phyloP scores from a whole-genome alignment of 2,797 vertebrate genomes.

The Argya squamiceps region DNA sequence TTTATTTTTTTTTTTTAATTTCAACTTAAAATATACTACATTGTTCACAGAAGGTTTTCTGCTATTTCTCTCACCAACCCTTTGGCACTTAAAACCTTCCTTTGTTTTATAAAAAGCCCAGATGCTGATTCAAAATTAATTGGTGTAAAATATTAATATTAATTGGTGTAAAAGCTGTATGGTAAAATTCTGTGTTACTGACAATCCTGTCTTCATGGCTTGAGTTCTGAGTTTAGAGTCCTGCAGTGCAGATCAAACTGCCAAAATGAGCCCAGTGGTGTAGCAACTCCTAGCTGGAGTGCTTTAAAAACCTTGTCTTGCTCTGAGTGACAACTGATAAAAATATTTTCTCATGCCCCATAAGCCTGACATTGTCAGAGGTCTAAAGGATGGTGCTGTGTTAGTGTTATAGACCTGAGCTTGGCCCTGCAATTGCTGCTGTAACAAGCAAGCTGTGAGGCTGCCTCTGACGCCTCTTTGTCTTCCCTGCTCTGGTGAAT shows the following conservation, averaged over 20 bases:
- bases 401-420: neutral
- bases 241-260: constrained; percentile 27
- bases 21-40: neutral
- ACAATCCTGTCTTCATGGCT: neutral
- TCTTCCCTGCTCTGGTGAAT: constrained; percentile 70
- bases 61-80: neutral
- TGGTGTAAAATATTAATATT: neutral
- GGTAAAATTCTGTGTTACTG: neutral
- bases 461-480: constrained; percentile 58
- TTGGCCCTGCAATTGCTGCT: neutral
- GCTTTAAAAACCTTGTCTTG: constrained; percentile 31
- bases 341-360: constrained; percentile 1
- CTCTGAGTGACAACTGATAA: constrained; percentile 30
- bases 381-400: neutral
- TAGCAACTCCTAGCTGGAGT: neutral
- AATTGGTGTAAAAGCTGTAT: neutral
- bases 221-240: neutral
- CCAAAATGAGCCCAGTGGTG: neutral
- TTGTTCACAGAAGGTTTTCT: neutral
- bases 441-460: constrained; percentile 29
- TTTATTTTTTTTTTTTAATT: neutral
- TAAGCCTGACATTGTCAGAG: neutral
- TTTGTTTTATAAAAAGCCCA: neutral
- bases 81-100: neutral
- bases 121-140: neutral